Evolutionary conservation across 1,140 invertebrate species (phyloP).

Genomic region (Hyphantria cunea): DNA sequence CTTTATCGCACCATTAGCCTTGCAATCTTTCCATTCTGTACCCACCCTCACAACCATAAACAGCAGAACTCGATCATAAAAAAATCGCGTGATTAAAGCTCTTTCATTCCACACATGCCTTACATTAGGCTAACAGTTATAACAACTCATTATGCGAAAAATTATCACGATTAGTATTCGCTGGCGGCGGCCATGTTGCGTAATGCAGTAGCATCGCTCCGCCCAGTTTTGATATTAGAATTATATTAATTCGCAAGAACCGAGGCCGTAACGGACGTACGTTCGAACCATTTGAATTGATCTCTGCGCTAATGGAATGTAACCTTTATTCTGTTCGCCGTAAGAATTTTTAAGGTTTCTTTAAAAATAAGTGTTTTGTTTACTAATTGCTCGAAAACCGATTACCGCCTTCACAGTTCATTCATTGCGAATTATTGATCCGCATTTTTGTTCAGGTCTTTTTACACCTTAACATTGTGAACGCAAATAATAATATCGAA

Average conservation of each 20-base stretch:
- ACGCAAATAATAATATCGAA: conserved; percentile 20
- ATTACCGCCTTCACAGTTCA: conserved; percentile 21
- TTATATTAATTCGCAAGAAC: conserved; percentile 48
- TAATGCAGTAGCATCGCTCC: conserved; percentile 55
- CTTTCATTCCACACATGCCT: conserved; percentile 23
- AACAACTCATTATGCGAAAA: conserved; percentile 52
- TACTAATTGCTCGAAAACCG: conserved; percentile 19
- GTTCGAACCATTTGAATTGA: not conserved
- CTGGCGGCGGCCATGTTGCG: conserved; percentile 46
- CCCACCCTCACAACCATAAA: conserved; percentile 21
- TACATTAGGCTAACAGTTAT: conserved; percentile 27
- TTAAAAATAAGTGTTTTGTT: conserved; percentile 10
- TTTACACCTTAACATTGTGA: not conserved
- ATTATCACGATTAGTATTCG: conserved; percentile 58
- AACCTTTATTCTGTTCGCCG: conserved; percentile 3
- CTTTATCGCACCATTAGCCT: conserved; percentile 15
- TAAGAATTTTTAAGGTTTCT: not conserved
- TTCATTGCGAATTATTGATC: conserved; percentile 27
- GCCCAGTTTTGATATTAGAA: conserved; percentile 59
- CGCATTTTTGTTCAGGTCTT: conserved; percentile 12
- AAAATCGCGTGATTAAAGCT: conserved; percentile 14
- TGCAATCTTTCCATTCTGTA: conserved; percentile 12
- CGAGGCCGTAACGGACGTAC: conserved; percentile 29
- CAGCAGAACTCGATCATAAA: not conserved
- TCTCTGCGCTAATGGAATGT: conserved; percentile 9